Percentiles rank a stretch among this genome's conserved stretches.
Conservation (phyloP, 2,797 vertebrate genomes). For the Acanthurus tractus region DNA sequence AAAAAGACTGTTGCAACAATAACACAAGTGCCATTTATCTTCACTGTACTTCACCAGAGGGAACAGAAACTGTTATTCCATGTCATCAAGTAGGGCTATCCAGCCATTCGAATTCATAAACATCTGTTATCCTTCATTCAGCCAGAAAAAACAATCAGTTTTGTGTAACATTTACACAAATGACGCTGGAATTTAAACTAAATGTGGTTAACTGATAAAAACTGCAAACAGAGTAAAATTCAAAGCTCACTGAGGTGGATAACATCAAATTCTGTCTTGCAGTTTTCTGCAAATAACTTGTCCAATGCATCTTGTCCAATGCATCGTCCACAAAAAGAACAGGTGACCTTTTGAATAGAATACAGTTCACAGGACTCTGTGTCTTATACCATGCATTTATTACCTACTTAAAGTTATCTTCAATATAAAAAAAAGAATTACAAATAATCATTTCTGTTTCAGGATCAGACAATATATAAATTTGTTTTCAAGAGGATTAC, state of each 20-base stretch:
- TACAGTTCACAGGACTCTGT: neutral
- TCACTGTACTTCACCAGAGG: neutral
- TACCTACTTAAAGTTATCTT: neutral
- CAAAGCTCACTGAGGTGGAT: conserved; percentile 1
- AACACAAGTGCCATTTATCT: neutral
- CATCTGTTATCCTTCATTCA: neutral
- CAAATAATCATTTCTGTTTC: neutral
- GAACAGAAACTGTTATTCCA: conserved; percentile 19
- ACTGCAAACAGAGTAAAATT: neutral
- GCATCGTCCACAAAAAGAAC: neutral
- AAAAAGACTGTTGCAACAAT: neutral
- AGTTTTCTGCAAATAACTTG: neutral
- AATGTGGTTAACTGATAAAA: conserved; percentile 21
- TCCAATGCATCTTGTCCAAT: conserved; percentile 6
- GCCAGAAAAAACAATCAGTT: neutral
- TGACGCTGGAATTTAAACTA: conserved; percentile 24
- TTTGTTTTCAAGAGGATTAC: neutral
- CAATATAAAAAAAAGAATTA: neutral
- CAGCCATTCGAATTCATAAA: neutral
- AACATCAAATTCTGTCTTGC: conserved; percentile 3
- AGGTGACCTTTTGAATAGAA: too few species aligned
- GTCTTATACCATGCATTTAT: neutral
- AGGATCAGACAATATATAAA: neutral
- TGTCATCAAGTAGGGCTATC: conserved; percentile 20
- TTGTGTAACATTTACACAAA: conserved; percentile 11